Base-by-base conservation (phyloP, 2,113 vertebrate genomes). In the Phycodurus eques region DNA sequence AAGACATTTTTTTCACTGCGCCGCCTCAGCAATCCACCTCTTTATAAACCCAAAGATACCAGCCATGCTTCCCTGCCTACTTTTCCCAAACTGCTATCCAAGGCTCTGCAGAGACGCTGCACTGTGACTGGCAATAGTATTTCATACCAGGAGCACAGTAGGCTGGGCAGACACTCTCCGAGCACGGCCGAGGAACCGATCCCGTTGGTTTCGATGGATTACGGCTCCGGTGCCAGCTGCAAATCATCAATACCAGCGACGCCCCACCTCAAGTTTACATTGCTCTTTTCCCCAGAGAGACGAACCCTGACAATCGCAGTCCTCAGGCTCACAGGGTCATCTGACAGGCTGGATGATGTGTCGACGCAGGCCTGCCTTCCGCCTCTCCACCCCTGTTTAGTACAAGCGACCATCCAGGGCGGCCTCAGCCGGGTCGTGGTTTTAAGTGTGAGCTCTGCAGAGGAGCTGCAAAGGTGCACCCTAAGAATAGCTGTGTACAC, bases 191-290 rank as follows among this genome's bases (percentile, higher is more conserved):
- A 84, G 47, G 80, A 85, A 19, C 70, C 81, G 2, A 80, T 90
- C 20, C 54, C 85, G 0, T 54, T 83, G 71, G 54, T 80, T 15
- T 12, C 72, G 1, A 70, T 81, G 61, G 74, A 61, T 76, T 92
- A 91, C 2, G 89, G 88, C 62, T 85, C 90, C 67, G 49, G 62
- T 57, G 33, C 62, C 67, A 77, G 70, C 78, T 72, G 33, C 43
- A 51, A 76, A 61, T 68, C 59, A 54, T 67, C 63, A 64, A 10
- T 68, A 62, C 82, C 76, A 73, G 67, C 70, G 13, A 79, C 43
- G 10, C 92, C 90, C 17, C 76, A 15, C 44, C 91, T 95, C 56
- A 89, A 88, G 77, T 94, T 94, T 53, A 73, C 88, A 8, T 73
- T 93, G 76, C 74, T 80, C 86, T 94, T 94, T 79, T 91, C 88